Base-by-base conservation (phyloP, 2,888 invertebrate genomes). In the Alsophila aescularia region DNA sequence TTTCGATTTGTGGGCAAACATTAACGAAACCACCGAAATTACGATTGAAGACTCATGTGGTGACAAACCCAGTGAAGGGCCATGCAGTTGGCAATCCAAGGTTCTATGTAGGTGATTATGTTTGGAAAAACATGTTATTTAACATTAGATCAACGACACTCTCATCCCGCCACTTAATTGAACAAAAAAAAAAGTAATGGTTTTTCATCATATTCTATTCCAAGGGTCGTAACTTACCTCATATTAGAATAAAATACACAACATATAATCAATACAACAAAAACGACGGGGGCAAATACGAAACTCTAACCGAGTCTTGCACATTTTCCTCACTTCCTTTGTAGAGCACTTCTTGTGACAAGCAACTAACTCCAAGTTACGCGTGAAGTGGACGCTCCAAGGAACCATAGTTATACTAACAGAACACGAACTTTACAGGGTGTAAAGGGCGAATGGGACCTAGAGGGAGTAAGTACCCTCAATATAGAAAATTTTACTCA, bases 281-380 rank as follows among this genome's bases (percentile, higher is more conserved):
- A n/a, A 43, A 49, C 43, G 24, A 7, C n/a, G n/a, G n/a, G 54
- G n/a, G 54, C 29, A 44, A 54, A 52, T 55, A 40, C 16, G 35
- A 58, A 58, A 53, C 27, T 61, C 56, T 58, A 56, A 51, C 53
- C 44, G 56, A 58, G 51, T 56, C 48, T 32, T 39, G 43, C 41
- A 58, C 49, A 53, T 62, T 62, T 62, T 53, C 54, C 53, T 42
- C 42, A 21, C 51, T 47, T 57, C 51, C 55, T 58, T 62, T 58
- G 62, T 58, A 43, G 14, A 48, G 54, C 44, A 44, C 54, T 54
- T 49, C 54, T 43, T 34, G 49, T 49, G 49, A 54, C 54, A 54
- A 40, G 44, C 44, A 54, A 54, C 54, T 54, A 44, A 49, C 34
- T 48, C 36, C 29, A 31, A 36, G 44, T 39, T 39, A 34, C 49